Base-by-base conservation (phyloP, 1,140 invertebrate genomes). In the Bombus huntii region DNA sequence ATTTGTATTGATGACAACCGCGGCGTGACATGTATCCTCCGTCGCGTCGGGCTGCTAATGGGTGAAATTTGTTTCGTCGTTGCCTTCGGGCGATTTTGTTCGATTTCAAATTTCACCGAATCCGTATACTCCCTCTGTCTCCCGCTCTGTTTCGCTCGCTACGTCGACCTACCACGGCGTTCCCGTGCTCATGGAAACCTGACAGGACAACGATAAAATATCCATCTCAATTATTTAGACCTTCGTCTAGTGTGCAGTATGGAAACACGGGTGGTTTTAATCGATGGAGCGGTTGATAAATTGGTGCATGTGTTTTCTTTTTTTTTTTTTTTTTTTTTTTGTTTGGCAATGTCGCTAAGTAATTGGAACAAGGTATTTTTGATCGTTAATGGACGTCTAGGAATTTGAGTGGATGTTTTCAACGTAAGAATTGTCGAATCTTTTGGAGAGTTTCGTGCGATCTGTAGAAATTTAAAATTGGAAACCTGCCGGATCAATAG, bases 1-100 rank as follows among this genome's bases (percentile, higher is more conserved):
- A 91, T 91, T 90, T 89, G 88, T 89, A 90, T 90, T 89, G 88
- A 90, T 87, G 88, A 89, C 78, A 89, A 89, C 86, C 83, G 71
- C 86, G 57, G 86, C 65, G 82, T 83, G 85, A 90, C 86, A 84
- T 75, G 86, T 88, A 90, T 77, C 53, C 76, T 88, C 42, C 86
- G 83, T 39, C 78, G 83, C 86, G 80, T 47, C 78, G 83, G 83
- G 78, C 34, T 74, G 89, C 86, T 90, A 90, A 90, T 90, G 89
- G 89, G 71, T 81, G 76, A 90, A 90, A 90, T 90, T 90, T 90
- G 89, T 90, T 88, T 90, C 89, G 80, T 77, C 68, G 85, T 88
- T 90, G 83, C 85, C 87, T 86, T 75, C 83, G 72, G 81, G 88
- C 88, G 79, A 89, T 89, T 87, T 89, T 71, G 80, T 79, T 79